Percentiles rank a stretch among this genome's conserved stretches.
These are phyloP conservation scores for Acromyrmex echinatior DNA, from an alignment of 1,140 invertebrate species.

Conservation along the genomic window DNA sequence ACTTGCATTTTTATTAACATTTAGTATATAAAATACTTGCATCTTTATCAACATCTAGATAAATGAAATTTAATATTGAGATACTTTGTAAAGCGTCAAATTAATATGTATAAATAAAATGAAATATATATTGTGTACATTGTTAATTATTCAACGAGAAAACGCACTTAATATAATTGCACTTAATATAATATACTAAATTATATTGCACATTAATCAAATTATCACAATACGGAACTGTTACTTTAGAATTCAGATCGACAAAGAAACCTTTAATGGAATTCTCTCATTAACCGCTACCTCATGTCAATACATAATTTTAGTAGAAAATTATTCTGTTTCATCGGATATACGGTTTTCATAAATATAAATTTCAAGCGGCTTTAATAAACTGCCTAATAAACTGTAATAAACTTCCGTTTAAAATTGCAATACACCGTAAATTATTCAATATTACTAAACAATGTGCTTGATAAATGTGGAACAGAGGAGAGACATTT, in stretches of 20 bases:
- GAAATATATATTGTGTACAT: neutral
- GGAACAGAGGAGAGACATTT: neutral
- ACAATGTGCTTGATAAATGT: neutral
- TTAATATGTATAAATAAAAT: neutral
- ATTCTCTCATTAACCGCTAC: slow-evolving; percentile 4
- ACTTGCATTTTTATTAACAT: neutral
- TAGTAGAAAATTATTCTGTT: slow-evolving; percentile 29
- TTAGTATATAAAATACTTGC: neutral
- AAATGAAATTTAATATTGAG: slow-evolving; percentile 28
- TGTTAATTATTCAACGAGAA: slow-evolving; percentile 1
- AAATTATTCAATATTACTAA: slow-evolving; percentile 71
- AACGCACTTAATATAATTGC: slow-evolving; percentile 35
- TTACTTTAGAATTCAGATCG: neutral
- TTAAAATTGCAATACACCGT: slow-evolving; percentile 43
- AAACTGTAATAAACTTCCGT: slow-evolving; percentile 1
- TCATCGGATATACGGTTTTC: slow-evolving; percentile 30
- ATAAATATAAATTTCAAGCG: slow-evolving; percentile 14
- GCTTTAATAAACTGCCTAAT: slow-evolving; percentile 43
- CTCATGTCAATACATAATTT: slow-evolving; percentile 12
- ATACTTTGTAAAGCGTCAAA: neutral
- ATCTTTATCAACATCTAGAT: neutral
- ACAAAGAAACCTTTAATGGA: slow-evolving; percentile 21
- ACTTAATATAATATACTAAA: slow-evolving; percentile 32
- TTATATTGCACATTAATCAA: slow-evolving; percentile 22
- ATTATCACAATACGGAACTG: neutral